Evolutionary conservation across 1,140 invertebrate species (phyloP), one percentile per base, ranked within the genome.

Genomic region (Drosophila nannoptera): DNA sequence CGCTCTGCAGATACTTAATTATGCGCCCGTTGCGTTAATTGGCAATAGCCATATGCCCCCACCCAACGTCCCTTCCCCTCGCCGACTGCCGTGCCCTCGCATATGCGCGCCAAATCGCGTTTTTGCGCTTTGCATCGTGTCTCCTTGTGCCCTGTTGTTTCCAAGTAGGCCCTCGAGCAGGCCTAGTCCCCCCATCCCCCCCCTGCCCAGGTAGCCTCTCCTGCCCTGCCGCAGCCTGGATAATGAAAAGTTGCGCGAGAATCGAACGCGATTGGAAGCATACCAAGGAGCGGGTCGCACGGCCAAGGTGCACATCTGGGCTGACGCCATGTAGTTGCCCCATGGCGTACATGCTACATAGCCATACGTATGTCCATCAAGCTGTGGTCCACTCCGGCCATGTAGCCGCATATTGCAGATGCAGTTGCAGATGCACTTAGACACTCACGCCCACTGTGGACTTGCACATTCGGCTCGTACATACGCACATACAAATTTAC

Each of bases 61-160:
- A 22, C 22, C 22, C n/a, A n/a, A n/a, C n/a, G n/a, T n/a, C n/a
- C n/a, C n/a, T n/a, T n/a, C n/a, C 22, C 22, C 22, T 22, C 22
- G 22, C 22, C 22, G 1, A n/a, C 22, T 22, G 22, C 22, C 22
- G 3, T 3, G 22, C 1, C 22, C 22, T 22, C 3, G 22, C 22
- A 75, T 73, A 77, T 63, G 78, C 74, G 77, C 77, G 84, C 68
- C 78, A 76, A 86, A 87, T 86, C 81, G 81, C 77, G 82, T 75
- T 86, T 82, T 75, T 75, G 73, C 53, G 58, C 38, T 78, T 80
- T 75, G 63, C 77, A 76, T 82, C 71, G 56, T 75, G 54, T 64
- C 50, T 60, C 46, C 70, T 68, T 61, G 73, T 43, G 38, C 63
- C 67, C 64, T 38, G 52, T 70, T 59, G 48, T 54, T 76, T 69